Evolutionary conservation across 2,797 vertebrate genomes (phyloP).

Genomic region (Botia kubotai): DNA sequence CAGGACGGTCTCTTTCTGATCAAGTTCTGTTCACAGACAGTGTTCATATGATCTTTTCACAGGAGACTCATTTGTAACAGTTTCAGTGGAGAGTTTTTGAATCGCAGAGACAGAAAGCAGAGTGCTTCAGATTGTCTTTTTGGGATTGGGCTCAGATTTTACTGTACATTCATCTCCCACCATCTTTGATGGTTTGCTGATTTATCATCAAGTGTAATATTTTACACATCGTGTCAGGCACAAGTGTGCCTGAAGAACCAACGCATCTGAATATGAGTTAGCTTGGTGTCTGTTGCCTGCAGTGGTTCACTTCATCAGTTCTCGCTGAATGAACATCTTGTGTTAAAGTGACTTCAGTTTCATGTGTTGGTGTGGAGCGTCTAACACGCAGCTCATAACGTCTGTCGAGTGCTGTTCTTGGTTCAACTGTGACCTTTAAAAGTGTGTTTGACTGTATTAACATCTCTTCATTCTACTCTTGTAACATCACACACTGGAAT

Average conservation of each 20-base stretch:
- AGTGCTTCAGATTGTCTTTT: not conserved
- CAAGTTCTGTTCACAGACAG: not conserved
- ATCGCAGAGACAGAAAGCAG: not conserved
- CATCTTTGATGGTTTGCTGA: conserved; percentile 1
- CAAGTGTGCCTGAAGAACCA: not conserved
- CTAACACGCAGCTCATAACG: conserved; percentile 26
- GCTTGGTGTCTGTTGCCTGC: conserved; percentile 15
- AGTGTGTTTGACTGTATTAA: conserved; percentile 33
- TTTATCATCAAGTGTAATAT: conserved; percentile 21
- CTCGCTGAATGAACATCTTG: conserved; percentile 35
- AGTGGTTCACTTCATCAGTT: conserved; percentile 21
- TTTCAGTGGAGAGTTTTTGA: not conserved
- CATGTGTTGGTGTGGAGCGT: conserved; percentile 23
- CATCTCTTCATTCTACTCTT: conserved; percentile 9
- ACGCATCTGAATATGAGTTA: conserved; percentile 18
- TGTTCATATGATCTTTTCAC: not conserved
- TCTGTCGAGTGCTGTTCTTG: conserved; percentile 49
- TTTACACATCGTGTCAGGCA: conserved; percentile 37
- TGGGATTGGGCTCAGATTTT: not conserved
- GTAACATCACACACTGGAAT: conserved; percentile 20
- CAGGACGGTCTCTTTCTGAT: conserved; percentile 14
- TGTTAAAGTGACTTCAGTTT: conserved; percentile 32
- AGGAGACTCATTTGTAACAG: not conserved
- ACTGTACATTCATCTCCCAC: not conserved
- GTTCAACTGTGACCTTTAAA: conserved; percentile 32